Percentiles rank a stretch among this genome's conserved stretches.
phyloP scores from a whole-genome alignment of 1,140 invertebrate species.

The Sycobia sp. region DNA sequence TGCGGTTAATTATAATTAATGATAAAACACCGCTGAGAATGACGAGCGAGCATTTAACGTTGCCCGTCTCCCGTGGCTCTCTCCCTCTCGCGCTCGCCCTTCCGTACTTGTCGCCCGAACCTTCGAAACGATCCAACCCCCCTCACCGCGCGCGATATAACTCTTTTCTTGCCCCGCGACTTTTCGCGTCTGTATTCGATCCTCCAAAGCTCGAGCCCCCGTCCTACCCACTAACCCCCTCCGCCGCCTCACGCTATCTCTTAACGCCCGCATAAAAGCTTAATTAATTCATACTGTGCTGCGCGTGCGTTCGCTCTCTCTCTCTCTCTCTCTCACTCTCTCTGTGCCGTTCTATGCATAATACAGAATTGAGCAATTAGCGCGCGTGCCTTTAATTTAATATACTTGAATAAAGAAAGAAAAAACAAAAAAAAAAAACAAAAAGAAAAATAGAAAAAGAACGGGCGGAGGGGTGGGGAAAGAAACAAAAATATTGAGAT shows the following conservation, averaged over 20 bases:
- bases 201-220: not conserved
- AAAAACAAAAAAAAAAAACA: not conserved
- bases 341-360: constrained; percentile 3
- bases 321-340: too few relatives aligned
- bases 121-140: too few relatives aligned
- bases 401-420: not conserved
- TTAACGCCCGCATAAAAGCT: constrained; percentile 12
- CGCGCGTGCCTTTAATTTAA: constrained; percentile 6
- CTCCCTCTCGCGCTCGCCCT: too few relatives aligned
- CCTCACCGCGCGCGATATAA: not conserved
- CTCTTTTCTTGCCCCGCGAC: not conserved
- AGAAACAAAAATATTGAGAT: too few relatives aligned
- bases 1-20: constrained; percentile 63
- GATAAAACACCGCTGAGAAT: constrained; percentile 59
- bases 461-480: not conserved
- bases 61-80: constrained; percentile 27
- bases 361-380: constrained; percentile 18
- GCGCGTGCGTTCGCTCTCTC: too few relatives aligned
- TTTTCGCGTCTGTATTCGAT: not conserved
- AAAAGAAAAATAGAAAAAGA: not conserved
- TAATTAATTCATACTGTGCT: constrained; percentile 15
- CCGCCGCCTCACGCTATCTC: constrained; percentile 14
- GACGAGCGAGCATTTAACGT: constrained; percentile 51
- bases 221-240: constrained; percentile 9
- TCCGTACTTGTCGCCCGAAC: too few relatives aligned